phyloP scores from a whole-genome alignment of 2,113 vertebrate genomes.

The Ardeotis arabs region DNA sequence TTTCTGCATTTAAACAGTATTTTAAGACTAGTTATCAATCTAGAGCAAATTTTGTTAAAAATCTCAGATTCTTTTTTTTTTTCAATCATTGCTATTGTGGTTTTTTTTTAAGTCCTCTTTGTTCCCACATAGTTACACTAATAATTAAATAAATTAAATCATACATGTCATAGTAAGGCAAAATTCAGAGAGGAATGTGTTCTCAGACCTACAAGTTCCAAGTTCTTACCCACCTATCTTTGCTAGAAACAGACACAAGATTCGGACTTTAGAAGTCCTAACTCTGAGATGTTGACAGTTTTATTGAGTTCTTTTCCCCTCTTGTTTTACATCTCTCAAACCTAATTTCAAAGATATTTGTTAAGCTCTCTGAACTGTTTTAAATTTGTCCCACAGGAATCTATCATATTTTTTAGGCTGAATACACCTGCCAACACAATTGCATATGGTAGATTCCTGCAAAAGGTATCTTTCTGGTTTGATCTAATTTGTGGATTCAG shows the following conservation, averaged over 20 bases:
- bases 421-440: neutral
- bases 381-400: neutral
- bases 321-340: neutral
- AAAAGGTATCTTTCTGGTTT: neutral
- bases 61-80: neutral
- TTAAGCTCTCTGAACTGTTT: neutral
- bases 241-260: neutral
- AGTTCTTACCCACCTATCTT: neutral
- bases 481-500: neutral
- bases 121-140: neutral
- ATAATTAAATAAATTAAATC: neutral
- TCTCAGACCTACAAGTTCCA: neutral
- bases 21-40: neutral
- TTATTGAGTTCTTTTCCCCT: rapidly evolving
- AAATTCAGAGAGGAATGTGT: neutral
- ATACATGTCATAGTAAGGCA: neutral
- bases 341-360: neutral
- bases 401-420: neutral
- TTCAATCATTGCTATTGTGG: neutral
- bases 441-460: neutral
- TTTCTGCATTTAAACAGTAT: neutral
- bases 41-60: neutral
- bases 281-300: neutral
- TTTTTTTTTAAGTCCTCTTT: neutral
- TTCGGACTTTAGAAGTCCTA: neutral